Conservation (phyloP, 2,113 vertebrate genomes). For the Dicaeum eximium region DNA sequence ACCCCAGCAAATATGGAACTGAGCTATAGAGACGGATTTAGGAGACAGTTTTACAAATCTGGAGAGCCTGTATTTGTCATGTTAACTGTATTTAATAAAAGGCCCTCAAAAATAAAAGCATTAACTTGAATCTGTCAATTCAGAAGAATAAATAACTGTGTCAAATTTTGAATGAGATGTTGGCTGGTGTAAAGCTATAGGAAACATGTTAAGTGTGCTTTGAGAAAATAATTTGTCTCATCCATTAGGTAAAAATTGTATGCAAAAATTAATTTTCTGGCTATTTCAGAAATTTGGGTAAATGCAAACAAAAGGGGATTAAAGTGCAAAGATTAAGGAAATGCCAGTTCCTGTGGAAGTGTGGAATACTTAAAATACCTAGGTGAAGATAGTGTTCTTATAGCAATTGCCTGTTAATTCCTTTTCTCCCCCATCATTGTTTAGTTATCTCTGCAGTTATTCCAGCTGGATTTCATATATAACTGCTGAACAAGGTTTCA, state of each 20-base stretch:
- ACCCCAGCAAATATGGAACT: background rate
- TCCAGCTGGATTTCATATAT: background rate
- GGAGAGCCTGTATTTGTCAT: background rate
- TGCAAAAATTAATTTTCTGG: background rate
- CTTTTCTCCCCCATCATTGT: background rate
- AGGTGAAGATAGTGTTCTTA: fast-evolving
- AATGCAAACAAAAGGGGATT: background rate
- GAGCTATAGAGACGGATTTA: background rate
- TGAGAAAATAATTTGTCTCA: background rate
- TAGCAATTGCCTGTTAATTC: background rate
- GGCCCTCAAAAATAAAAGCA: background rate
- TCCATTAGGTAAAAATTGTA: background rate
- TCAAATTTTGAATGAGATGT: background rate
- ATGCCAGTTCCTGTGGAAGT: background rate
- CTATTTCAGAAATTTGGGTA: background rate
- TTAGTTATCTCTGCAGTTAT: background rate
- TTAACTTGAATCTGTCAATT: background rate
- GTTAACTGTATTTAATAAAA: conserved; percentile 1
- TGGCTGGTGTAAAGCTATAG: background rate
- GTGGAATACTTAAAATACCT: background rate
- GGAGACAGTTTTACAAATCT: background rate
- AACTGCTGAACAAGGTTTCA: background rate
- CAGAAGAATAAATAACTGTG: background rate
- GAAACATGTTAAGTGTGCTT: background rate
- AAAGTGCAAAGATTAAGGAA: background rate